A percentile compares a stretch with the other conserved stretches of the same genome.
phyloP scores from a whole-genome alignment of 92 coral and sea anemone species.

The Paragorgia papillata region DNA sequence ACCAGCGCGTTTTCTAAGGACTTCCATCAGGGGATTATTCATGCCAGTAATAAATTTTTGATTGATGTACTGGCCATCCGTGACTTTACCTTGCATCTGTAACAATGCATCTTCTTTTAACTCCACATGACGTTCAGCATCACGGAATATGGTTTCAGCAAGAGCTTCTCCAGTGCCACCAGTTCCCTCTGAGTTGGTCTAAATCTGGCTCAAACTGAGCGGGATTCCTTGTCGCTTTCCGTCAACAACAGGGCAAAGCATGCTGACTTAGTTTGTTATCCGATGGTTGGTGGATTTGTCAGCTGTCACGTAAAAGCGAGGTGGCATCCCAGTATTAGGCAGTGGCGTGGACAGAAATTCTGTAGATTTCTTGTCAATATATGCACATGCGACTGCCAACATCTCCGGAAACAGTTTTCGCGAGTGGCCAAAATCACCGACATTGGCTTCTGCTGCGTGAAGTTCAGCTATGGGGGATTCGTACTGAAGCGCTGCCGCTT shows the following conservation, averaged over 20 bases:
- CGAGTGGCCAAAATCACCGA: too few species aligned
- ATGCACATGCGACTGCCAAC: too few species aligned
- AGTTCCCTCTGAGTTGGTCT: constrained; percentile 4
- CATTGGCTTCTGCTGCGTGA: too few species aligned
- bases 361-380: too few species aligned
- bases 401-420: too few species aligned
- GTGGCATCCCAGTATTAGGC: too few species aligned
- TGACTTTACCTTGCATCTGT: too few species aligned
- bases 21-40: constrained; percentile 3
- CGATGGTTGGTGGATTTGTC: too few species aligned
- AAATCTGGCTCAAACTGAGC: neutral
- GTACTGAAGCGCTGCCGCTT: too few species aligned
- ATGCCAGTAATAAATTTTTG: neutral
- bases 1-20: neutral
- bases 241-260: constrained; percentile 7
- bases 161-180: constrained; percentile 21
- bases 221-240: neutral
- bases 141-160: neutral
- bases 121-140: neutral
- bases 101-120: neutral
- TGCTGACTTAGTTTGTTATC: neutral
- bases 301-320: neutral
- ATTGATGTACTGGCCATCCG: too few species aligned
- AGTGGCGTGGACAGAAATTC: too few species aligned
- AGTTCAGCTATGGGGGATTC: too few species aligned